Evolutionary conservation across 2,797 vertebrate species (phyloP), one percentile per base, ranked within the genome.

Genomic region (Lacerta viridis): DNA sequence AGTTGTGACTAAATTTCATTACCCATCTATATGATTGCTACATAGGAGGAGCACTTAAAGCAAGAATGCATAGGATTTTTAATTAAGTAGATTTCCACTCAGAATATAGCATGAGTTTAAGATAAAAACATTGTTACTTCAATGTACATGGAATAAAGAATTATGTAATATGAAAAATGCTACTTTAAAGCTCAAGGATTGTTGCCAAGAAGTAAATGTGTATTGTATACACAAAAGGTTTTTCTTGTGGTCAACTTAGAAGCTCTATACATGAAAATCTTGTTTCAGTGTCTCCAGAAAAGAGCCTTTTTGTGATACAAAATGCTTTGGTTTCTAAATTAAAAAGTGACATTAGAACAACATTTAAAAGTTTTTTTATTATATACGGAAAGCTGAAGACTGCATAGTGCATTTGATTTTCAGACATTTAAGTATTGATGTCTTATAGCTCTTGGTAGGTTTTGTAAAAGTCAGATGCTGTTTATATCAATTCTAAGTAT

Each of bases 301-400:
- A 41, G 20, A 80, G 17, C 13, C 77, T 41, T 87, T 55, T 75
- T 59, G 7, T 15, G 46, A 68, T 23, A 76, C 29, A 76, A 76
- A 50, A 5, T 27, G 27, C 29, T 64, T 93, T 74, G 29, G 59
- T 39, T 78, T 87, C 6, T 92, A 81, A 90, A 93, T 80, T 89
- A 87, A 80, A 92, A 87, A 39, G 74, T 41, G 75, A 78, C 61
- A 79, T 80, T 84, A 61, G 91, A 90, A 83, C 89, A 86, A n/a
- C 2, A 75, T 43, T 86, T 2, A n/a, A 23, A 64, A 59, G n/a
- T 7, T 50, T 50, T 84, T 39, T 36, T 23, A 36, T 39, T 72
- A 13, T 69, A 61, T 76, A 68, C 5, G 59, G 17, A 84, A 80
- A 78, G 41, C 17, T 72, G n/a, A 43, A 41, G 18, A 10, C 39